Evolutionary conservation across 2,888 invertebrate species (phyloP), one percentile per base, ranked within the genome.

Genomic region (Pollenia griseotomentosa): DNA sequence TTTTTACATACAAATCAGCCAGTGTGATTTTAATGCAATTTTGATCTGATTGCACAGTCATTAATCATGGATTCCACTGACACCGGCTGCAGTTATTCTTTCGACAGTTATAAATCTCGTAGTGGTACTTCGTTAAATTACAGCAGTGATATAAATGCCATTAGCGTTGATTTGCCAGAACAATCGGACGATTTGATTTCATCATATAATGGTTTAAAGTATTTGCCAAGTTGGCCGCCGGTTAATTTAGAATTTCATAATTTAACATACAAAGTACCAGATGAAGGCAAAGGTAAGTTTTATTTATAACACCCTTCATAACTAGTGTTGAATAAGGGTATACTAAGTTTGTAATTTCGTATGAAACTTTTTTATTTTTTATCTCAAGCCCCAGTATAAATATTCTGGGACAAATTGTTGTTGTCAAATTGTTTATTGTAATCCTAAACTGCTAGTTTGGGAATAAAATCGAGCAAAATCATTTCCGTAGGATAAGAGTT

Each of bases 211-310:
- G 93, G 90, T 92, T 90, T 96, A 46, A 95, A 95, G 0, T 95
- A 96, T 90, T 92, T 96, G 63, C 95, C 95, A 0, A 94, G 95
- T 91, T 94, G 96, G 91, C 95, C 96, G 3, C 95, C 97, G 0
- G 95, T 98, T 75, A 96, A 97, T 93, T 95, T 98, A 85, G 96
- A 97, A 91, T 98, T 98, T 93, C 95, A 95, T 89, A 97, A 98
- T 92, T 94, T 98, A 61, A 96, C 96, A 0, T 98, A 97, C 92
- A 96, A 96, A 0, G 97, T 98, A 46, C 96, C 96, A 3, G 96
- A 95, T 91, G 95, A 96, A 51, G 94, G 66, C 90, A 95, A 94
- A 93, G 95, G 96, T 96, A 91, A 89, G 88, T 87, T 42, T 40
- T 11, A 59, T 33, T 33, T 33, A 33, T 33, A 0, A 33, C 6